A percentile compares a stretch with the other conserved stretches of the same genome.
phyloP scores from a whole-genome alignment of 2,888 invertebrate species.

The Cosmia pyralina region DNA sequence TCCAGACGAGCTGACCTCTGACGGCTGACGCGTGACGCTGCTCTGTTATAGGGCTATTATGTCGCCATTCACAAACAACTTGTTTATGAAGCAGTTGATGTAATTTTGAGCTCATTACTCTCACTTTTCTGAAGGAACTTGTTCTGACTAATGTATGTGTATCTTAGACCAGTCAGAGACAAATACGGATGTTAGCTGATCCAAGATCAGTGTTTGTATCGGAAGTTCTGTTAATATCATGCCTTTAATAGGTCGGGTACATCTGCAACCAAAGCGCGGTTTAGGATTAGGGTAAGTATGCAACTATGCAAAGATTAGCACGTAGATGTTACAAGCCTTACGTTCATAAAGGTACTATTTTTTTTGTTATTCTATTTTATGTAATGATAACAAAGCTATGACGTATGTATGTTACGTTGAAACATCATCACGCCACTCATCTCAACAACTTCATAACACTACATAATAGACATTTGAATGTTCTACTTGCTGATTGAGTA shows the following conservation, averaged over 20 bases:
- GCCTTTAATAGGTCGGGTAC: background rate
- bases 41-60: conserved; percentile 26
- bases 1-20: conserved; percentile 51
- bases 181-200: background rate
- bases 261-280: background rate
- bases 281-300: background rate
- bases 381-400: background rate
- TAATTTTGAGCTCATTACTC: conserved; percentile 37
- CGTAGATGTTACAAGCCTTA: background rate
- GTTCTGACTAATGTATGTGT: background rate
- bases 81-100: conserved; percentile 12
- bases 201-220: background rate
- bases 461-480: conserved; percentile 21
- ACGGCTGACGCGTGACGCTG: conserved; percentile 33
- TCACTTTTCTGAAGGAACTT: conserved; percentile 36
- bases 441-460: conserved; percentile 9
- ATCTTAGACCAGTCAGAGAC: background rate
- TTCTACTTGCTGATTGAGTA: conserved; percentile 16
- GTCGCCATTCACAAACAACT: conserved; percentile 27
- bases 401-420: background rate
- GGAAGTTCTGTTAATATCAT: background rate
- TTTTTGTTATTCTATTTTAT: background rate
- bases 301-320: background rate
- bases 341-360: background rate
- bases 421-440: background rate